Percentiles rank a stretch among this genome's conserved stretches.
Evolutionary conservation across 2,888 invertebrate species (phyloP).

Genomic region (Papilio elwesi): DNA sequence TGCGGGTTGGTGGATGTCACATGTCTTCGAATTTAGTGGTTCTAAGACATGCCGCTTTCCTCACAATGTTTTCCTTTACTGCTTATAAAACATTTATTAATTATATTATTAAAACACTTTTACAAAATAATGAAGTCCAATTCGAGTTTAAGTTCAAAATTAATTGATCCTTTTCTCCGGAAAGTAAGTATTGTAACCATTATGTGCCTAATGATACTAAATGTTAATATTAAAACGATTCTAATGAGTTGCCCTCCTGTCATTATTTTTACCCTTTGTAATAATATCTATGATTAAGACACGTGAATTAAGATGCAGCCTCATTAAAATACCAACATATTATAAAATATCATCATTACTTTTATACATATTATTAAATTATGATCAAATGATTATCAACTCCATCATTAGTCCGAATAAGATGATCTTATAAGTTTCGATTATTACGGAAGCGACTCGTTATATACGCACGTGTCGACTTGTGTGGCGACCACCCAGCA

Average conservation of each 20-base stretch:
- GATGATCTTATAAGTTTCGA: slow-evolving; percentile 32
- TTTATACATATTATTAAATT: slow-evolving; percentile 11
- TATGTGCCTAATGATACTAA: neutral
- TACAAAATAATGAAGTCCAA: too few species aligned
- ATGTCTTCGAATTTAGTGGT: too few species aligned
- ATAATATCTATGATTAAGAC: slow-evolving; percentile 9
- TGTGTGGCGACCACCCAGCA: slow-evolving; percentile 44
- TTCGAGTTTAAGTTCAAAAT: too few species aligned
- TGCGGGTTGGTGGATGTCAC: too few species aligned
- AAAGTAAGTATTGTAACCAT: neutral
- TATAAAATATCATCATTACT: slow-evolving; percentile 3
- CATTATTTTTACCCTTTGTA: neutral
- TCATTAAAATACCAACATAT: slow-evolving; percentile 1
- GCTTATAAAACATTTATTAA: too few species aligned
- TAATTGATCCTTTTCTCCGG: too few species aligned
- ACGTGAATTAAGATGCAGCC: slow-evolving; percentile 14
- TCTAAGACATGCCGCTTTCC: too few species aligned
- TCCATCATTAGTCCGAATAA: slow-evolving; percentile 32
- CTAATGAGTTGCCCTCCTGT: slow-evolving; percentile 5
- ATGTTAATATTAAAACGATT: neutral
- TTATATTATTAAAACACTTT: too few species aligned
- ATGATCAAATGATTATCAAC: slow-evolving; percentile 17
- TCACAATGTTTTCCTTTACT: too few species aligned
- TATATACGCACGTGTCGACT: slow-evolving; percentile 43
- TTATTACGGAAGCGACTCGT: slow-evolving; percentile 34